These are phyloP conservation scores for Micrasema longulum DNA, from an alignment of 1,140 invertebrate genomes.

Conservation along the genomic window DNA sequence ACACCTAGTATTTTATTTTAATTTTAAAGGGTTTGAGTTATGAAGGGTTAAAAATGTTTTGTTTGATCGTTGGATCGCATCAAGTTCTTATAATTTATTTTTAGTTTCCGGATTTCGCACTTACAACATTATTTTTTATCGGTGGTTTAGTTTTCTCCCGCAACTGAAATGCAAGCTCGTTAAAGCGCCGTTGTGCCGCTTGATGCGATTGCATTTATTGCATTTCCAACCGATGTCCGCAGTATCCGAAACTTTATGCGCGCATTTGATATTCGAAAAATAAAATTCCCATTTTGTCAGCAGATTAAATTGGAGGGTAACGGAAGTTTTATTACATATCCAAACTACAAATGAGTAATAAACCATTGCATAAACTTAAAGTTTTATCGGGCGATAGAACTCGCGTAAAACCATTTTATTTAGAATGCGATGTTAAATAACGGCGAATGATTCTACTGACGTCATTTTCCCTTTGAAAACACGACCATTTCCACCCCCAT, in stretches of 20 bases:
- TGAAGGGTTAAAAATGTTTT: not conserved
- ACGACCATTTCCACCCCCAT: no score
- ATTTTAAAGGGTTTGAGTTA: not conserved
- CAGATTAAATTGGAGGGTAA: slow-evolving; percentile 20
- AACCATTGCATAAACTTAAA: no score
- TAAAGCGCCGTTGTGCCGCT: slow-evolving; percentile 34
- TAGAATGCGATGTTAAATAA: no score
- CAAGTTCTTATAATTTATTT: slow-evolving; percentile 33
- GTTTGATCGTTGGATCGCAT: no score
- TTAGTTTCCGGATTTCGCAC: slow-evolving; percentile 4
- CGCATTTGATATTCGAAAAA: slow-evolving; percentile 22
- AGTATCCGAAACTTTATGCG: slow-evolving; percentile 20
- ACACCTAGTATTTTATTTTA: no score
- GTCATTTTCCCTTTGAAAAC: no score
- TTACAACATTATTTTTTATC: slow-evolving; percentile 5
- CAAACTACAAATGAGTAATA: slow-evolving; percentile 4
- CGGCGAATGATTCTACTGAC: no score
- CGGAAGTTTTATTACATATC: slow-evolving; percentile 9
- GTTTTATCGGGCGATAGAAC: no score
- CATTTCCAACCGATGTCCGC: slow-evolving; percentile 39
- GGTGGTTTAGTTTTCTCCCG: slow-evolving; percentile 17
- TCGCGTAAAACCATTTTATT: no score
- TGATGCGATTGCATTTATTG: slow-evolving; percentile 46
- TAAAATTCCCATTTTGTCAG: slow-evolving; percentile 25
- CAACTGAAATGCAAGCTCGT: slow-evolving; percentile 36